phyloP scores from a whole-genome alignment of 2,797 vertebrate genomes.

The Pelochelys cantorii region DNA sequence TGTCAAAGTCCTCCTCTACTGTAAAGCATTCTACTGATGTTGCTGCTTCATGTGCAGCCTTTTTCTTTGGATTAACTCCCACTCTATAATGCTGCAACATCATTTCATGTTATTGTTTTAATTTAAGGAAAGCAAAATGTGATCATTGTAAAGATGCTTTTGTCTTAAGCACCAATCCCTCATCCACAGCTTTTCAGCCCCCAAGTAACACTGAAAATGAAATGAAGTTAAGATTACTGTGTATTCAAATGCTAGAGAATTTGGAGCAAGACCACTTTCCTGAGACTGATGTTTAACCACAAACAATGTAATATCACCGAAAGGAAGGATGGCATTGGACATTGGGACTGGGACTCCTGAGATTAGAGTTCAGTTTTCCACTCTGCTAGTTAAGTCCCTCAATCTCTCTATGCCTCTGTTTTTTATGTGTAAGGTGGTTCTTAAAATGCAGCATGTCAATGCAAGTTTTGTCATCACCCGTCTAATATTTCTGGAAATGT shows the following conservation, averaged over 20 bases:
- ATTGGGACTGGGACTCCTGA: not conserved
- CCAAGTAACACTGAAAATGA: not conserved
- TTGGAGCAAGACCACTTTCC: not conserved
- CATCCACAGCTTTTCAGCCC: not conserved
- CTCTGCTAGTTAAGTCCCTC: rapidly evolving
- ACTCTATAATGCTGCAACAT: not conserved
- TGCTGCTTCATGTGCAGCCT: not conserved
- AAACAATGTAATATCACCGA: not conserved
- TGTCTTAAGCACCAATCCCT: not conserved
- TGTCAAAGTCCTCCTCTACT: not conserved
- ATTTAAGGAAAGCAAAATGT: not conserved
- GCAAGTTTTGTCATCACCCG: not conserved
- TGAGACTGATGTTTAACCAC: not conserved
- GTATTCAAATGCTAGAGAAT: not conserved
- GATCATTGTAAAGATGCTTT: not conserved
- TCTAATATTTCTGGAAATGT: not conserved
- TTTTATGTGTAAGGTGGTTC: not conserved
- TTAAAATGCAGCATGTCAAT: not conserved
- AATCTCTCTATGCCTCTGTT: not conserved
- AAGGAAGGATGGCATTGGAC: not conserved
- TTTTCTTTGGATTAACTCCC: not conserved
- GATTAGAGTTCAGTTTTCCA: not conserved
- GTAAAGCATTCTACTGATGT: not conserved
- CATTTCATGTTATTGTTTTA: not conserved
- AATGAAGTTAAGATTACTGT: not conserved